phyloP scores from a whole-genome alignment of 2,113 vertebrate genomes.

The Taxidea taxus region DNA sequence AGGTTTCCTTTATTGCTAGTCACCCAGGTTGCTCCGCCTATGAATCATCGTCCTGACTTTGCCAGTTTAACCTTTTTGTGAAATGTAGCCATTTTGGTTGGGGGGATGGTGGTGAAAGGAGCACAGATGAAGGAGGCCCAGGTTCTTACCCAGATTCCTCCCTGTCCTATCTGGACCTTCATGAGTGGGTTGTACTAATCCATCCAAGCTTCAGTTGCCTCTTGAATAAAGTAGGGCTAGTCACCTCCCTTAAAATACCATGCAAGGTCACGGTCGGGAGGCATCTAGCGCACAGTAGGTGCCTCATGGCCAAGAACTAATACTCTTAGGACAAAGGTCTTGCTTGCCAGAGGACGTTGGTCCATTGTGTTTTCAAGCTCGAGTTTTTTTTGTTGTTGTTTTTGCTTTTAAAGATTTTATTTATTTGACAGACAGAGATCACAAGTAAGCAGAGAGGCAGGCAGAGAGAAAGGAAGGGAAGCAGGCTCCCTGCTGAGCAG shows the following conservation, averaged over 20 bases:
- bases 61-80: conserved; percentile 6
- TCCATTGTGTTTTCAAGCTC: neutral
- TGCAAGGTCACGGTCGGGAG: neutral
- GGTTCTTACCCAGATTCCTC: neutral
- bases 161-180: neutral
- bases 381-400: no score
- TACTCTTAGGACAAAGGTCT: neutral
- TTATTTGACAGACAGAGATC: no score
- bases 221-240: neutral
- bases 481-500: no score
- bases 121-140: neutral
- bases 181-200: neutral
- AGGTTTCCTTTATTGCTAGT: neutral
- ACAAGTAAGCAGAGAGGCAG: no score
- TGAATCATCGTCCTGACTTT: conserved; percentile 24
- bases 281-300: neutral
- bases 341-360: neutral
- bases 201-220: neutral
- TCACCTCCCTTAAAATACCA: neutral
- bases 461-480: no score
- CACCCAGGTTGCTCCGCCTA: neutral
- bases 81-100: conserved; percentile 22
- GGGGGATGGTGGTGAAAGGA: neutral
- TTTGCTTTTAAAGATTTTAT: no score
- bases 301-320: neutral